Evolutionary conservation across 2,797 vertebrate species (phyloP), one percentile per base, ranked within the genome.

Genomic region (Chaetodon trifasciatus): DNA sequence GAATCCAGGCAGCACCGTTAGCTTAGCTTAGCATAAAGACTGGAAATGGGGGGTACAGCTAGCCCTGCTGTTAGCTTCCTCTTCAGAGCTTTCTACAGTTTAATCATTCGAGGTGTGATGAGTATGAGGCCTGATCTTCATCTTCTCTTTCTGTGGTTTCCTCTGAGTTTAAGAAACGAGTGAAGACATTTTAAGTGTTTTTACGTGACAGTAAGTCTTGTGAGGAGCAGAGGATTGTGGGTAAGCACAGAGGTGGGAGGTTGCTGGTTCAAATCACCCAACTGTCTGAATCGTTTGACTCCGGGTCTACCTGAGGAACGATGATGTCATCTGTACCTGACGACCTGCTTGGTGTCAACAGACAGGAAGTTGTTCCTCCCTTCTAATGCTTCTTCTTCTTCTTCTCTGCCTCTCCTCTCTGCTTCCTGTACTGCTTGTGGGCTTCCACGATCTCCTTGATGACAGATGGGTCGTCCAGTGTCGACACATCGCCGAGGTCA

Each of bases 401-500:
- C 68, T 49, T 49, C 44, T 71, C 13, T 35, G 72, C 21, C 52
- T 72, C n/a, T 64, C 8, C 44, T 64, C 56, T 21, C 19, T 89
- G 91, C 71, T 90, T 90, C 89, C 86, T 96, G 88, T 97, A 91
- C 63, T 85, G 91, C 73, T 94, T 65, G 55, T 96, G 93, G 52
- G 96, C 88, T 19, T 94, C 92, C 39, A 96, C 0, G 80, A 98
- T 96, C 92, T 98, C 97, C 1, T 56, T 62, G 79, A 99, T 93
- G 21, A 97, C 95, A 0, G 82, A 88, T 1, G 97, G 96, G 87
- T 98, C 97, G 9, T 99, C 98, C 79, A 98, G 90, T 0, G 98
- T 98, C 9, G 97, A 98, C 67, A 94, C 82, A 16, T 99, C 98
- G 2, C 97, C 97, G 16, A 98, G 93, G 79, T 95, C 94, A 6